phyloP scores from a whole-genome alignment of 37 sponge, comb jelly and placozoan genomes.

The Mnemiopsis leidyi region DNA sequence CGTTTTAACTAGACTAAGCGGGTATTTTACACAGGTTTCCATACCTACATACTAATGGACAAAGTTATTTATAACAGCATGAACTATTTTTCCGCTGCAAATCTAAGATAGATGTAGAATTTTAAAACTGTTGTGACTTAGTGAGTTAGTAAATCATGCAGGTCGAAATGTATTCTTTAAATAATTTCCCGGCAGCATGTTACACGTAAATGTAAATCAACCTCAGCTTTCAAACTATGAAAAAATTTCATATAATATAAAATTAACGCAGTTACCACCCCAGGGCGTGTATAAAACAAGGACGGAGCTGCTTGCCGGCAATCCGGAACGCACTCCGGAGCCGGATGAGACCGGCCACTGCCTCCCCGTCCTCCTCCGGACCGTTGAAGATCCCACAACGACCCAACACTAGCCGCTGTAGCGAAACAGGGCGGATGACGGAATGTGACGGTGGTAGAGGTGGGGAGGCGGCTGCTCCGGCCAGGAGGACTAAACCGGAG shows the following conservation, averaged over 20 bases:
- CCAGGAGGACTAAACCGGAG: neutral
- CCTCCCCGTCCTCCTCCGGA: neutral
- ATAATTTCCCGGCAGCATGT: no score
- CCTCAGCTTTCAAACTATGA: no score
- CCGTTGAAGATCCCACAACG: conserved; percentile 1
- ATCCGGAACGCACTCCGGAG: neutral
- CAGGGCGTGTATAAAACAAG: neutral
- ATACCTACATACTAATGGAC: no score
- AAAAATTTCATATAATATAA: neutral
- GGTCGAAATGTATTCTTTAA: no score
- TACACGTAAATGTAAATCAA: no score
- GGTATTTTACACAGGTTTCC: no score
- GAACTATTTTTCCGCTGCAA: no score
- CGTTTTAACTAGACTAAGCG: no score
- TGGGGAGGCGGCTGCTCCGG: neutral
- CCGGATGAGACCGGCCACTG: neutral
- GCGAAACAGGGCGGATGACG: neutral
- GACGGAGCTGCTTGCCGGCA: neutral
- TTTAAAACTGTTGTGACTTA: no score
- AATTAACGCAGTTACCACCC: neutral
- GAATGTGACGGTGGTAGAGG: neutral
- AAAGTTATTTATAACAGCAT: no score
- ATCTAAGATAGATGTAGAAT: no score
- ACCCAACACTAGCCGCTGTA: neutral
- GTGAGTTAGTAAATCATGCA: no score